These are phyloP conservation scores for Bombus balteatus DNA, from an alignment of 1,140 invertebrate genomes.

Conservation along the genomic window DNA sequence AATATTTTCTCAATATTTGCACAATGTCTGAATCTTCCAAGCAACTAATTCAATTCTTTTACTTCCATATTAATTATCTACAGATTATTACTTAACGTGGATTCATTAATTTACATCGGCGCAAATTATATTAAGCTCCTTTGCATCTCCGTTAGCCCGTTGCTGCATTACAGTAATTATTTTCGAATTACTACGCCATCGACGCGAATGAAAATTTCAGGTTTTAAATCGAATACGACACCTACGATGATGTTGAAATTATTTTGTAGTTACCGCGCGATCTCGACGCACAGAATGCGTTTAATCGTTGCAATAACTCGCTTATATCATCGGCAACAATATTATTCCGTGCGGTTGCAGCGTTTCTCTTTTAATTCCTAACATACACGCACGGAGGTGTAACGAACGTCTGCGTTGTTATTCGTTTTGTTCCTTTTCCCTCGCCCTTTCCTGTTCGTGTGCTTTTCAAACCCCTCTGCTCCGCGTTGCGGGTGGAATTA, in stretches of 20 bases:
- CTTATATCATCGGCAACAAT: conserved; percentile 10
- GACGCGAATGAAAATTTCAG: not conserved
- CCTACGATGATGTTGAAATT: not conserved
- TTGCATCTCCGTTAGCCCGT: not conserved
- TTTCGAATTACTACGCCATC: conserved; percentile 2
- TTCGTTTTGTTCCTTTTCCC: conserved; percentile 53
- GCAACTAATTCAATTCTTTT: not conserved
- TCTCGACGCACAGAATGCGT: not conserved
- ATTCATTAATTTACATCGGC: not conserved
- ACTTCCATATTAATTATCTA: not conserved
- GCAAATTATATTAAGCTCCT: conserved; percentile 1
- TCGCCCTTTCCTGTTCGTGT: conserved; percentile 4
- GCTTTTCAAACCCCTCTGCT: not conserved
- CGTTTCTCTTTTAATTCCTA: conserved; percentile 42
- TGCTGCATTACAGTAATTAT: conserved; percentile 2
- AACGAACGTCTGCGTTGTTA: conserved; percentile 52
- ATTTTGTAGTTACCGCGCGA: not conserved
- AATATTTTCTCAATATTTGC: not conserved
- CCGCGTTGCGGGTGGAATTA: conserved; percentile 57
- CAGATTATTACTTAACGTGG: not conserved
- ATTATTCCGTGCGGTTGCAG: conserved; percentile 21
- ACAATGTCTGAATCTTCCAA: not conserved
- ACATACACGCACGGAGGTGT: conserved; percentile 43
- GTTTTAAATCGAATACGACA: not conserved
- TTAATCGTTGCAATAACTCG: conserved; percentile 38